Evolutionary conservation across 2,113 vertebrate species (phyloP).

Genomic region (Chaetops frenatus): DNA sequence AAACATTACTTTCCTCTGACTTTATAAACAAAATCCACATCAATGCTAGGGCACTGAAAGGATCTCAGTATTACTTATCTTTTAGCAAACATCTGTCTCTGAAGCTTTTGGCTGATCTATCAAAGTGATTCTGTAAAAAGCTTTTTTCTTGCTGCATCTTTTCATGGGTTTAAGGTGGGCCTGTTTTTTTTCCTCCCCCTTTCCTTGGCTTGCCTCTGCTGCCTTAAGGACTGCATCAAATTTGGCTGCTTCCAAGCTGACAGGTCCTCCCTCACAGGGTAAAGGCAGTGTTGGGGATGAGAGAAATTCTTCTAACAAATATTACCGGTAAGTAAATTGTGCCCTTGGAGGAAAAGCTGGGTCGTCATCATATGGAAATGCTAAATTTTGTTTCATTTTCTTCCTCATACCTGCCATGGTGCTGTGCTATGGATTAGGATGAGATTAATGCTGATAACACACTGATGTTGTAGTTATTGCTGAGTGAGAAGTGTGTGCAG

Average conservation of each 20-base stretch:
- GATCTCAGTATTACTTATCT: neutral
- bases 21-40: neutral
- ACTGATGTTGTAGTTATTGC: neutral
- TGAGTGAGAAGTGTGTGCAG: neutral
- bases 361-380: neutral
- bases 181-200: conserved; percentile 40
- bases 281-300: conserved; percentile 79
- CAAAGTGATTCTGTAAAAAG: conserved; percentile 22
- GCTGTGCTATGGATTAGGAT: neutral
- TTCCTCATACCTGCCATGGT: neutral
- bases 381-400: neutral
- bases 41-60: neutral
- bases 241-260: conserved; percentile 75
- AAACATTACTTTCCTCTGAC: neutral
- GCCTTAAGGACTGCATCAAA: conserved; percentile 73
- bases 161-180: conserved; percentile 54
- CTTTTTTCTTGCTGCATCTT: conserved; percentile 5
- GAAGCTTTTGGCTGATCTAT: conserved; percentile 23
- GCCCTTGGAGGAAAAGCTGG: neutral
- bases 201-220: conserved; percentile 54
- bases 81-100: neutral
- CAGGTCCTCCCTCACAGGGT: conserved; percentile 75
- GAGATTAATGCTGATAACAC: neutral
- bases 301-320: conserved; percentile 79
- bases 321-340: conserved; percentile 74